These are phyloP conservation scores for Oreonectes daqikongensis DNA, from an alignment of 2,797 vertebrate genomes.

Conservation along the genomic window DNA sequence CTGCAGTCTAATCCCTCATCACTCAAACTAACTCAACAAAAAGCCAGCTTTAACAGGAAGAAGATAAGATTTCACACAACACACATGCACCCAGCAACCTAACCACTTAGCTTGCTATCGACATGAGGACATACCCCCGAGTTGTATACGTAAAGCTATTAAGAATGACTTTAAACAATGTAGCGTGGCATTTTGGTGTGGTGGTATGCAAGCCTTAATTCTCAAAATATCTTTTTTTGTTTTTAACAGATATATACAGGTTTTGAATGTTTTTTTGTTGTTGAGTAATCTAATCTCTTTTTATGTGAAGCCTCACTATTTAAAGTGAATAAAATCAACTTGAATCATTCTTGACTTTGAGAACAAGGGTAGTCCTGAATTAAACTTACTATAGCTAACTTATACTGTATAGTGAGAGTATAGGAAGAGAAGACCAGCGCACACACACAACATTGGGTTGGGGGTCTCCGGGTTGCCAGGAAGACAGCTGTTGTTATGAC, in stretches of 20 bases:
- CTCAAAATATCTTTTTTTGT: too few species aligned
- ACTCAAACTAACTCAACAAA: constrained; percentile 17
- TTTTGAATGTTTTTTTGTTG: too few species aligned
- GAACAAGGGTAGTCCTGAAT: background rate
- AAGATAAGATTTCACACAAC: constrained; percentile 6
- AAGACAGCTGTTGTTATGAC: constrained; percentile 65
- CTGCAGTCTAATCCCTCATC: constrained; percentile 17
- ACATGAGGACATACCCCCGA: background rate
- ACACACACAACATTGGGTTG: constrained; percentile 3
- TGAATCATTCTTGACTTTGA: background rate
- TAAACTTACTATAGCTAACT: background rate
- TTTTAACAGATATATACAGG: too few species aligned
- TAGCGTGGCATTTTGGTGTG: too few species aligned
- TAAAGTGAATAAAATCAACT: too few species aligned
- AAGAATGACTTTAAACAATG: too few species aligned
- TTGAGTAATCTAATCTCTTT: too few species aligned
- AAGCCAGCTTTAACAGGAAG: background rate
- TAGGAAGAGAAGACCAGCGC: background rate
- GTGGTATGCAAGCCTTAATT: too few species aligned
- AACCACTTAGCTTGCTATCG: background rate
- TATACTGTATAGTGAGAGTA: background rate
- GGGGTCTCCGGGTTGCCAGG: constrained; percentile 52
- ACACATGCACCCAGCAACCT: background rate
- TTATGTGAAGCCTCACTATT: too few species aligned
- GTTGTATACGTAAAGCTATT: background rate